Conservation (phyloP, 2,888 invertebrate genomes). For the Meta bourneti region DNA sequence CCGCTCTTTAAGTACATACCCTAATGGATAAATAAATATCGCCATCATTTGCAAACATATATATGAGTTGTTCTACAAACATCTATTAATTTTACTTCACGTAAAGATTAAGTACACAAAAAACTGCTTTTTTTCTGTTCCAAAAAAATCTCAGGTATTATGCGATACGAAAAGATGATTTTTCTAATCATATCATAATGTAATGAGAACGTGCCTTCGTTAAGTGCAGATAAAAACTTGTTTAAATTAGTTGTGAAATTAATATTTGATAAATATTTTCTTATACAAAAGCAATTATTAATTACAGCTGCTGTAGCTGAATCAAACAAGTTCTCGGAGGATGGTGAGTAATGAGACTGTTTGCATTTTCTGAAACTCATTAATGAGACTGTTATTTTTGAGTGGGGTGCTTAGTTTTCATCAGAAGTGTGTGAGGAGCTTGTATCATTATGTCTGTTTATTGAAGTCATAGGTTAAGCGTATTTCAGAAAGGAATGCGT, state of each 20-base stretch:
- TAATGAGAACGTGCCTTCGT: neutral
- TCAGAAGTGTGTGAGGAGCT: no score
- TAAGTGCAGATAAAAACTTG: neutral
- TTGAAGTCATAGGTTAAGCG: no score
- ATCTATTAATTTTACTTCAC: neutral
- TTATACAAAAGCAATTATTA: neutral
- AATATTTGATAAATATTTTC: neutral
- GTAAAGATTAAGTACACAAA: neutral
- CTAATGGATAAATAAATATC: neutral
- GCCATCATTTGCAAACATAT: neutral
- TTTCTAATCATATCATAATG: neutral
- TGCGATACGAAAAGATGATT: neutral
- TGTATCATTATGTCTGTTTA: no score
- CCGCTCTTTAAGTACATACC: neutral
- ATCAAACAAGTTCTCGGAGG: no score
- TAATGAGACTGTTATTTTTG: no score
- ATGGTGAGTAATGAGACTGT: no score
- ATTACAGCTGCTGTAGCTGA: neutral
- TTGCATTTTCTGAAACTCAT: no score
- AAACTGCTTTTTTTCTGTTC: neutral
- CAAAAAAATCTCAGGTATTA: neutral
- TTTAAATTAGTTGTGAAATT: slow-evolving; percentile 1
- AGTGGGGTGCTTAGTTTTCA: no score
- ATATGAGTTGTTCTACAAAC: neutral
- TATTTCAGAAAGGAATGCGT: no score